These are phyloP conservation scores for Thyatira batis DNA, from an alignment of 2,888 invertebrate genomes.

Conservation along the genomic window DNA sequence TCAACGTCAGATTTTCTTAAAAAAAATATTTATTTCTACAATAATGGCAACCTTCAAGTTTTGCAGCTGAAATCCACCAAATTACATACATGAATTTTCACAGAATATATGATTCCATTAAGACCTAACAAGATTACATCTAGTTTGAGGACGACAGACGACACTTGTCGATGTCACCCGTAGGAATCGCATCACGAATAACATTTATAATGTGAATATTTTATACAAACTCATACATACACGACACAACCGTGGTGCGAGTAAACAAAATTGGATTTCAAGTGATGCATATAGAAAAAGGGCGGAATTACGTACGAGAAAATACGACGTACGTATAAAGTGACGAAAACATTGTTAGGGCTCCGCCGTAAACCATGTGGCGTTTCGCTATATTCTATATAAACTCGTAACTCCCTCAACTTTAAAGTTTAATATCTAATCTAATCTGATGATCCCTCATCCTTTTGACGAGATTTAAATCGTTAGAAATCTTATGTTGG, in stretches of 20 bases:
- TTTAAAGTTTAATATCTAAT: too few relatives aligned
- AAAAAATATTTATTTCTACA: too few relatives aligned
- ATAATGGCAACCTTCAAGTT: too few relatives aligned
- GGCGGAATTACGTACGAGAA: slow-evolving; percentile 24
- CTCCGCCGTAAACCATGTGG: background rate
- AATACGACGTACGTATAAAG: slow-evolving; percentile 25
- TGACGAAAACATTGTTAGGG: slow-evolving; percentile 4
- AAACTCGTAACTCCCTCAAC: too few relatives aligned
- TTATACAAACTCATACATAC: slow-evolving; percentile 43
- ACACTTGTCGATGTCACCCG: slow-evolving; percentile 25
- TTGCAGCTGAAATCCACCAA: too few relatives aligned
- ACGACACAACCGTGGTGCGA: slow-evolving; percentile 34
- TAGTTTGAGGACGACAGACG: slow-evolving; percentile 24
- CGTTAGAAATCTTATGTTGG: too few relatives aligned
- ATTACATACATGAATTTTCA: too few relatives aligned
- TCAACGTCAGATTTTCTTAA: too few relatives aligned
- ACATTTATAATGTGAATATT: slow-evolving; percentile 50
- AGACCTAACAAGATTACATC: slow-evolving; percentile 29
- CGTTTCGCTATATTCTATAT: background rate
- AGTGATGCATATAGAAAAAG: slow-evolving; percentile 33
- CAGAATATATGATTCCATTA: slow-evolving; percentile 7
- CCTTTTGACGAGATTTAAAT: too few relatives aligned
- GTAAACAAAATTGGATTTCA: slow-evolving; percentile 46
- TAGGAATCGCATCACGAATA: slow-evolving; percentile 41
- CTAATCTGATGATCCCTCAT: too few relatives aligned